Evolutionary conservation across 2,797 vertebrate species (phyloP), one percentile per base, ranked within the genome.

Genomic region (Phrynocephalus forsythii): DNA sequence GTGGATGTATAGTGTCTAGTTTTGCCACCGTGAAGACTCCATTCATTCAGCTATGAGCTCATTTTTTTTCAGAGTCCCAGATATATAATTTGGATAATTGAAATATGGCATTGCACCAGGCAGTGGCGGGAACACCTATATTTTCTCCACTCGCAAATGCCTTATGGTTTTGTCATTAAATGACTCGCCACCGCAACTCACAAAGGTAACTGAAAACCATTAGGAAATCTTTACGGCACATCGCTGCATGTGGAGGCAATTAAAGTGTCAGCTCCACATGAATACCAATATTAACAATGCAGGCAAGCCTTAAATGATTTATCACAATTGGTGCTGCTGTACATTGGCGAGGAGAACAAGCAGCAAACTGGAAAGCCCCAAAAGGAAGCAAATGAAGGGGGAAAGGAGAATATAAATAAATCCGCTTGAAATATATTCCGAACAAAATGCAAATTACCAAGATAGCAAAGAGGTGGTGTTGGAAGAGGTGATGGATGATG

Each of bases 241-340:
- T 86, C 85, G 90, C 85, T n/a, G 86, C 87, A 3, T 82, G 81
- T 16, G 86, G 68, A 84, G 80, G 79, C 86, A 93, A 68, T 94
- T 93, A 90, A 91, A 88, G 68, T 84, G 84, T 84, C 92, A 85
- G 20, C 88, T 87, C 71, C 3, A 20, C 75, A 9, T 67, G 87
- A 86, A 73, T 63, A 82, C 79, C 82, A 10, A n/a, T 67, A 87
- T 89, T 90, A 93, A 87, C 72, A 60, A 60, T 52, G 78, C 11
- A 88, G 86, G 88, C 72, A 86, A 88, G 60, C 90, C 87, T 89
- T 88, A 88, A 88, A 86, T 82, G 84, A 91, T 86, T 92, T 86
- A 84, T 63, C 85, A 87, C 84, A 79, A 87, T 28, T 82, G 79
- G 85, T 33, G 90, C 52, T 83, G 66, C 86, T 80, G 78, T 80